A percentile compares a stretch with the other conserved stretches of the same genome.
Conservation (phyloP, 2,113 vertebrate species). For the Istiophorus platypterus region DNA sequence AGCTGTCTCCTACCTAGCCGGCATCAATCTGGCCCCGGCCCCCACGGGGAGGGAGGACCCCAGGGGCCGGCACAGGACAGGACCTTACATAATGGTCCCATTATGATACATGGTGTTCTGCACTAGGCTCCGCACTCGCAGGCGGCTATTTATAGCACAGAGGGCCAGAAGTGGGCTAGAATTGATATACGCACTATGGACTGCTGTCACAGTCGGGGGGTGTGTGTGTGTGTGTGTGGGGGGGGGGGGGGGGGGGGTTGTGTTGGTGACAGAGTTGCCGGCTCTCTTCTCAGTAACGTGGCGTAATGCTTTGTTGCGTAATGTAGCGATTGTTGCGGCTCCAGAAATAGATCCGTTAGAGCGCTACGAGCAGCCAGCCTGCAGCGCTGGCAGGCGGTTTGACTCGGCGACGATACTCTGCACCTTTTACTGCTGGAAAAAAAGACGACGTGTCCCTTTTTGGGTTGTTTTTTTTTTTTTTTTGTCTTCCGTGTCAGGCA, state of each 20-base stretch:
- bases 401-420: too few species aligned
- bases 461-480: too few species aligned
- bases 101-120: conserved; percentile 58
- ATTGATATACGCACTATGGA: conserved; percentile 45
- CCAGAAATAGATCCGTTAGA: too few species aligned
- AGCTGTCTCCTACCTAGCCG: conserved; percentile 18
- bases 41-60: conserved; percentile 4
- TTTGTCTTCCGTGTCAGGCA: too few species aligned
- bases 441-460: too few species aligned
- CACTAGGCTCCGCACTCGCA: conserved; percentile 34
- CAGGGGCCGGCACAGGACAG: conserved; percentile 29
- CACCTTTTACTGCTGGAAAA: too few species aligned
- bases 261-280: not conserved
- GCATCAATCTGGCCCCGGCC: conserved; percentile 1
- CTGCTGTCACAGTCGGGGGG: conserved; percentile 10
- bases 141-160: conserved; percentile 66
- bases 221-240: too few species aligned
- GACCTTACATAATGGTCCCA: conserved; percentile 58
- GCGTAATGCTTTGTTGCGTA: not conserved
- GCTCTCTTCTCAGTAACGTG: not conserved
- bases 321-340: not conserved
- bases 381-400: too few species aligned
- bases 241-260: not conserved
- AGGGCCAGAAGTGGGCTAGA: conserved; percentile 38
- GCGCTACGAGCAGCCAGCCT: too few species aligned